Evolutionary conservation across 2,888 invertebrate genomes (phyloP).

Genomic region (Meiosimyza decipiens): DNA sequence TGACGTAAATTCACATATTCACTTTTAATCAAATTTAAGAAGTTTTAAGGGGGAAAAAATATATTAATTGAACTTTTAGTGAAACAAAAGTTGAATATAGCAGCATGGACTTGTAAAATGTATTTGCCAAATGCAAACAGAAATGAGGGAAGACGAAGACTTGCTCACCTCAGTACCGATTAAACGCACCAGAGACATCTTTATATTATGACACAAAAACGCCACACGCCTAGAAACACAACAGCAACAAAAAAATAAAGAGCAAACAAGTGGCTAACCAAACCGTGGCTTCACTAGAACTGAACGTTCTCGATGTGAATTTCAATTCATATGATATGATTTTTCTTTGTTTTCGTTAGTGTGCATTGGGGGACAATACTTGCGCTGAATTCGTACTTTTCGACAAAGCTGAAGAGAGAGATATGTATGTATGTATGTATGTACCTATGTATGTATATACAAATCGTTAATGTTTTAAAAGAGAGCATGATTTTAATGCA

Average conservation of each 20-base stretch:
- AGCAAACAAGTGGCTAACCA: conserved; percentile 42
- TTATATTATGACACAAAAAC: conserved; percentile 24
- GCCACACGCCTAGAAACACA: conserved; percentile 17
- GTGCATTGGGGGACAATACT: too few relatives aligned
- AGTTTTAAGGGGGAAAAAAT: too few relatives aligned
- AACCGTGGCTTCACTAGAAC: conserved; percentile 58
- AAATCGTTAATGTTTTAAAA: too few relatives aligned
- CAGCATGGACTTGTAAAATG: conserved; percentile 19
- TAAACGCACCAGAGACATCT: conserved; percentile 62
- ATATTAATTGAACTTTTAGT: not conserved
- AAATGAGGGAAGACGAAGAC: too few relatives aligned
- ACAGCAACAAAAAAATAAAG: conserved; percentile 27
- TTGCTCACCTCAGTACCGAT: conserved; percentile 62
- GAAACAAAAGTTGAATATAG: conserved; percentile 13
- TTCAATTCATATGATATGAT: conserved; percentile 19
- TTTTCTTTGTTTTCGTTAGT: not conserved
- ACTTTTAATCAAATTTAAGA: too few relatives aligned
- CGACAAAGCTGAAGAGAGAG: too few relatives aligned
- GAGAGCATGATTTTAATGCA: too few relatives aligned
- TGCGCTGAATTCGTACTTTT: too few relatives aligned
- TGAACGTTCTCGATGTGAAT: conserved; percentile 44
- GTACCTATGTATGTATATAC: too few relatives aligned
- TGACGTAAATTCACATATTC: too few relatives aligned
- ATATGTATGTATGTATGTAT: too few relatives aligned
- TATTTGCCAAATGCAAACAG: not conserved